Evolutionary conservation across 2,888 invertebrate genomes (phyloP).

Genomic region (Galerucella nymphaeae): DNA sequence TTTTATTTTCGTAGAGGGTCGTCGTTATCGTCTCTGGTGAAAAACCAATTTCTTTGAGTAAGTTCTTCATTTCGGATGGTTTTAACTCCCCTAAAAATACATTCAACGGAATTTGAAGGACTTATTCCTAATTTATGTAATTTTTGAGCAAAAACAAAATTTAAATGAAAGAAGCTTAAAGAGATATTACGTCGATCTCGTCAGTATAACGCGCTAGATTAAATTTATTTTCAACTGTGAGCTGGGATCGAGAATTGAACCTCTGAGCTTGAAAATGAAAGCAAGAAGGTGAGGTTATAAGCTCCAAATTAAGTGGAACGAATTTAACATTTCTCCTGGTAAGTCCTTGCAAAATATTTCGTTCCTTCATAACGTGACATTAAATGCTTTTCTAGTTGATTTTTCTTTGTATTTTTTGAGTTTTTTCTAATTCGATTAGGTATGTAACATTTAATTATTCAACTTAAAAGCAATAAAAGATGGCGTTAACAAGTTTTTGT

Average conservation of each 20-base stretch:
- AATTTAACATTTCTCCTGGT: not conserved
- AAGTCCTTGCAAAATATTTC: not conserved
- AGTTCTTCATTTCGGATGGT: conserved; percentile 22
- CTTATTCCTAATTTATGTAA: conserved; percentile 27
- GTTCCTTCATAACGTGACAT: too few species aligned
- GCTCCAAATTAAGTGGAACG: not conserved
- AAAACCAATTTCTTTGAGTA: conserved; percentile 26
- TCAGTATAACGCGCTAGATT: conserved; percentile 23
- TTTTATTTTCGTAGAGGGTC: not conserved
- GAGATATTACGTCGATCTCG: conserved; percentile 28
- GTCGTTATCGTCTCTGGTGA: not conserved
- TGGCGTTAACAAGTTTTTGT: too few species aligned
- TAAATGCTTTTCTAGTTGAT: not conserved
- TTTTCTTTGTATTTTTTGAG: not conserved
- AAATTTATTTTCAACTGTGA: conserved; percentile 22
- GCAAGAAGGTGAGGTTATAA: not conserved
- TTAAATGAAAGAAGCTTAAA: conserved; percentile 24
- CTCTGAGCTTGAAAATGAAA: not conserved
- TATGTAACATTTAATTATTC: not conserved
- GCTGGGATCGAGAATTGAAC: conserved; percentile 19
- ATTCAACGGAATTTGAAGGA: conserved; percentile 1
- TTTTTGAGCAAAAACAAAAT: conserved; percentile 33
- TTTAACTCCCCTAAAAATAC: conserved; percentile 15
- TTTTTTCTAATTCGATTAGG: not conserved
- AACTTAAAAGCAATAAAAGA: too few species aligned